Evolutionary conservation across 2,888 invertebrate species (phyloP), one percentile per base, ranked within the genome.

Genomic region (Eilema griseolum): DNA sequence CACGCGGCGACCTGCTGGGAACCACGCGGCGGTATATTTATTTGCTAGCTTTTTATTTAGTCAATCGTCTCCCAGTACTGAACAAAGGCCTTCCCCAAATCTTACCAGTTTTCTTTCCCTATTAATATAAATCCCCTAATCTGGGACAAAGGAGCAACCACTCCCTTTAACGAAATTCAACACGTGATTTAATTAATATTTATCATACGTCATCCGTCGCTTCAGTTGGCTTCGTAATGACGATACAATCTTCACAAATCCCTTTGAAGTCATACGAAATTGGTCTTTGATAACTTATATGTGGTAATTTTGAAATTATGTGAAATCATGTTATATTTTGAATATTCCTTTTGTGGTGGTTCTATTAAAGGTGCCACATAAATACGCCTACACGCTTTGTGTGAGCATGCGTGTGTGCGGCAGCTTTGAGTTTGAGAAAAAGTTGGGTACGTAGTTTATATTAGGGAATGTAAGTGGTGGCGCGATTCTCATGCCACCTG

Each of bases 181-280:
- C 20, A 26, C 11, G 10, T 65, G 59, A 69, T 64, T 28, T 64
- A 63, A 69, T 61, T 65, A 65, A 61, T 61, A 65, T 52, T 31
- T 65, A 65, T 65, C 46, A 60, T 24, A 69, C 33, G n/a, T 12
- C 23, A 68, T 68, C 33, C 23, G 20, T 7, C n/a, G 52, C 56
- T 24, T 37, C 24, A 23, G 37, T 68, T 26, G 16, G 57, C 11
- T 57, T 57, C 31, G 11, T 69, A 74, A 71, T 37, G 66, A 41
- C 2, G 61, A 64, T 67, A 75, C 63, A 70, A 69, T 75, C 20
- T 65, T 63, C 46, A 3, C 23, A 52, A 72, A 69, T 72, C 60
- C 70, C 62, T 75, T 75, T 71, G 70, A 71, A 65, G 65, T 75
- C 52, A 52, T 67, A 28, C 31, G 31, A 72, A 79, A 67, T 67